Evolutionary conservation across 2,113 vertebrate species (phyloP).

Genomic region (Heterotilapia buettikoferi): DNA sequence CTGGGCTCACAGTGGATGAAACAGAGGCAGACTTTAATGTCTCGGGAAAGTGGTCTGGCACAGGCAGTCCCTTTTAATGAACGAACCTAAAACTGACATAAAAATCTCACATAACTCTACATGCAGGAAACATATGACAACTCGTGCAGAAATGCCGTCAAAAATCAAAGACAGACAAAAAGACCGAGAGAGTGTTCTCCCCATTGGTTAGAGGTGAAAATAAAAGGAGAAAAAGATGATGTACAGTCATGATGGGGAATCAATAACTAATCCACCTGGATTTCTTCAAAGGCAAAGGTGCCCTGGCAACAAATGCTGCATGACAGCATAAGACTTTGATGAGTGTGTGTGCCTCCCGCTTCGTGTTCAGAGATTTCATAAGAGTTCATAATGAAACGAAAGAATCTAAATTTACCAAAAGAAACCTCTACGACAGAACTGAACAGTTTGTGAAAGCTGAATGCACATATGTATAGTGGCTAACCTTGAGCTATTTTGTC

Average conservation of each 20-base stretch:
- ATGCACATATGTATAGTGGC: background rate
- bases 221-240: constrained; percentile 28
- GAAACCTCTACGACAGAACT: background rate
- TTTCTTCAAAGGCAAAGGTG: constrained; percentile 39
- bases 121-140: background rate
- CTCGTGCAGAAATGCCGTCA: background rate
- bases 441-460: background rate
- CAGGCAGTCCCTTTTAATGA: background rate
- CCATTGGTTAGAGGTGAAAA: constrained; percentile 30
- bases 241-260: constrained; percentile 46
- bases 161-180: background rate
- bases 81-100: background rate
- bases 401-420: background rate
- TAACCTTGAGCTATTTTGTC: background rate
- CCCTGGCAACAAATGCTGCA: background rate
- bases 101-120: background rate
- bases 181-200: background rate
- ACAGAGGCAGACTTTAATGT: constrained; percentile 15
- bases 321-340: background rate
- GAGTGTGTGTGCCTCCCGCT: background rate
- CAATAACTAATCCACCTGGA: constrained; percentile 53
- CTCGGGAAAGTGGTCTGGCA: background rate
- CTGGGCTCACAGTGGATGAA: background rate
- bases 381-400: background rate
- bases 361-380: background rate